Conservation (phyloP, 2,113 vertebrate genomes). For the Myotis davidii region DNA sequence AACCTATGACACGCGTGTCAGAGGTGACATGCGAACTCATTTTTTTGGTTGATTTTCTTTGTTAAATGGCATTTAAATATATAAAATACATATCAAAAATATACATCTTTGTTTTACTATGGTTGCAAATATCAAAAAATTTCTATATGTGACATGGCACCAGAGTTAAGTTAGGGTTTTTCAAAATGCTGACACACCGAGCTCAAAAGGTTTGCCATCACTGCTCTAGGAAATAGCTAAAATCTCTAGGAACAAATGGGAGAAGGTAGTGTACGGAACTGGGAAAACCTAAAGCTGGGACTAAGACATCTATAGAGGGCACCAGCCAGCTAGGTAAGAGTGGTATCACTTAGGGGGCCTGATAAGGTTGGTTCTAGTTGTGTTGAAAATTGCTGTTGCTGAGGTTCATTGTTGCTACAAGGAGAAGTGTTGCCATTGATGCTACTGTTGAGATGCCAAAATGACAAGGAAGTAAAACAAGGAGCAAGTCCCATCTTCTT, state of each 20-base stretch:
- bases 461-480: neutral
- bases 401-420: neutral
- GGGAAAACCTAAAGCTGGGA: neutral
- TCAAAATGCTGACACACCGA: no score
- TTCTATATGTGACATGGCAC: no score
- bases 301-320: neutral
- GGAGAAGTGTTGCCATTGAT: neutral
- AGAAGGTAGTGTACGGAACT: neutral
- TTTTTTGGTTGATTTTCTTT: no score
- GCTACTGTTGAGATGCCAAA: neutral
- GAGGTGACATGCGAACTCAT: no score
- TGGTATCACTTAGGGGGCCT: neutral
- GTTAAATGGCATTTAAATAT: no score
- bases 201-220: no score
- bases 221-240: neutral
- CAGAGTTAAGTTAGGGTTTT: no score
- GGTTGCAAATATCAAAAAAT: no score
- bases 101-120: no score
- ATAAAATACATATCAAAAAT: no score
- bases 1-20: no score
- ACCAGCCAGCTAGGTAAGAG: no score
- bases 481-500: neutral
- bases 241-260: neutral
- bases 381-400: neutral
- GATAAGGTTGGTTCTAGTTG: neutral